phyloP scores from a whole-genome alignment of 2,888 invertebrate species.

The Slavum lentiscoides region DNA sequence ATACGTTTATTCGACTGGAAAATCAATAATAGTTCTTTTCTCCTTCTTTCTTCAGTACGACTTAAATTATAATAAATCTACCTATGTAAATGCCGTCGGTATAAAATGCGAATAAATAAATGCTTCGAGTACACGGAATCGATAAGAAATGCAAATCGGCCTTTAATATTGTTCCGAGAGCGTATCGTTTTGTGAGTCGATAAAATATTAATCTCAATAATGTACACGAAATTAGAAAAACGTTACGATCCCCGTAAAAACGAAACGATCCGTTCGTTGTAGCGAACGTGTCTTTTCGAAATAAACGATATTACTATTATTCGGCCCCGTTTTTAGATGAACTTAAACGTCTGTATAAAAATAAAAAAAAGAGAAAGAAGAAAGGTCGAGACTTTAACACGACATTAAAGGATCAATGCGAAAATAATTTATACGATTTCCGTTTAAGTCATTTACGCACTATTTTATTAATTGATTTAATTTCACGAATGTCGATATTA shows the following conservation, averaged over 20 bases:
- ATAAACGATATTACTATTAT: no score
- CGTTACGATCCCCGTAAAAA: no score
- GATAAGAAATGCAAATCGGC: conserved; percentile 15
- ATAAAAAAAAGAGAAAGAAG: no score
- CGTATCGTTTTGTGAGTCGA: not conserved
- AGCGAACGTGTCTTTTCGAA: not conserved
- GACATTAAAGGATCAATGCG: no score
- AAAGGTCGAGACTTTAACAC: no score
- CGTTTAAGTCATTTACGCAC: no score
- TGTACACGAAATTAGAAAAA: not conserved
- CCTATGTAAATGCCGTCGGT: conserved; percentile 17
- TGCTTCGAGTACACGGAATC: conserved; percentile 15
- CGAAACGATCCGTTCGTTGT: not conserved
- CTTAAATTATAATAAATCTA: conserved; percentile 37
- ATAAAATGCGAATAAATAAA: conserved; percentile 44
- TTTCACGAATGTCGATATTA: no score
- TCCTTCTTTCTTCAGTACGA: not conserved
- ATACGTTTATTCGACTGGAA: conserved; percentile 7
- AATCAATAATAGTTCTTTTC: conserved; percentile 38
- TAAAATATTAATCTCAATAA: conserved; percentile 1
- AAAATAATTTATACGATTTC: no score
- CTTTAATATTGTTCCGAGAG: not conserved
- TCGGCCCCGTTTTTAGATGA: no score
- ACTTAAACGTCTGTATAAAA: no score
- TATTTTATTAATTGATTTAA: no score